Evolutionary conservation across 2,797 vertebrate genomes (phyloP), one percentile per base, ranked within the genome.

Genomic region (Nannoperca australis): DNA sequence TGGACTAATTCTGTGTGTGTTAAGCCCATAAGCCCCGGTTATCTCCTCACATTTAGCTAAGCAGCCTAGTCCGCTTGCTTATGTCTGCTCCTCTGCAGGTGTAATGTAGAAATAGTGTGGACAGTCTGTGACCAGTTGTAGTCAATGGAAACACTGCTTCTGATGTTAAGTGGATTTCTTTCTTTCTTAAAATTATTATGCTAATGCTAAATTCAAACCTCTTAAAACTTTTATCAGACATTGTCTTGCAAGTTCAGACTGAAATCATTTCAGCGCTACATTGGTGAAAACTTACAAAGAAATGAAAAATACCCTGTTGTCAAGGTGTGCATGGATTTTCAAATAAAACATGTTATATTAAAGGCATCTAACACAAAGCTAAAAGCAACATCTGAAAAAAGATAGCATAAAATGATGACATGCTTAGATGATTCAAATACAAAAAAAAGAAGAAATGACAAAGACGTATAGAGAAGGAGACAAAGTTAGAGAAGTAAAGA

Each of bases 41-140:
- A 93, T 91, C 91, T 87, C 56, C 79, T 90, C 85, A 89, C 85
- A 77, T 88, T 90, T 71, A 68, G 75, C 82, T 93, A 88, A 92
- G 89, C 88, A 87, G 92, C 84, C 89, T 85, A 70, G 82, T 58
- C 45, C 56, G 66, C 76, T 59, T 38, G 9, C 36, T 38, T 63
- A 75, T n/a, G 85, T 83, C 84, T 86, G 84, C 68, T 71, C 54
- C 36, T 60, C 67, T 49, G 55, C 70, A 61, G 51, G 70, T 60
- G 18, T 5, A 59, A 27, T 6, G 68, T 12, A 34, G 54, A 54
- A 56, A 34, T 27, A 38, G n/a, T 4, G 40, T 24, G 42, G 38
- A 34, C 9, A 0, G 18, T 22, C 5, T 61, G 51, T 18, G 30
- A 45, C 44, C 38, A 34, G 2, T 14, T 45, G 13, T 30, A 64